Evolutionary conservation across 2,888 invertebrate species (phyloP), one percentile per base, ranked within the genome.

Genomic region (Sialis lutaria): DNA sequence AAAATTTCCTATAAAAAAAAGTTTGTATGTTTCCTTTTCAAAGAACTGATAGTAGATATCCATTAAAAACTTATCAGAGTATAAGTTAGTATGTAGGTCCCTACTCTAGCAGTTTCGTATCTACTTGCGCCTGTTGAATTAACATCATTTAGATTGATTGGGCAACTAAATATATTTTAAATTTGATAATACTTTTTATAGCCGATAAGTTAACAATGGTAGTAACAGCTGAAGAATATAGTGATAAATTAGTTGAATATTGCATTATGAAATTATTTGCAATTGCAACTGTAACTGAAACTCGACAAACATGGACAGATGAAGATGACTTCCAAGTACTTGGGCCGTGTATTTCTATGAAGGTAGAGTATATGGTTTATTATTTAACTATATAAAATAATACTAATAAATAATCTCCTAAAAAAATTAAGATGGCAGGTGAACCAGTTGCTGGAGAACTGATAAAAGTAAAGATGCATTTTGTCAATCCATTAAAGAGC

Each of bases 261-360:
- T 77, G 79, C 57, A 79, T 79, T 60, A 75, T 88, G 74, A 86
- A 85, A 67, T 73, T 87, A 51, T 79, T 79, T 30, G 81, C 80
- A 4, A 78, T 84, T 61, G 82, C 82, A 12, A 77, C 77, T n/a
- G 86, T 88, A 0, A 70, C 73, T 46, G 86, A 88, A 63, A 88
- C 88, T 10, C 77, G 77, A 47, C 86, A 87, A 62, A 78, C 83
- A 2, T 88, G 85, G 82, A 79, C 82, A 0, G 83, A 80, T 53
- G 84, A 86, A 56, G 86, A 87, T 55, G 84, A 86, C 63, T 85
- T 86, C 66, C 79, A 84, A 62, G 72, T 88, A 6, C 65, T 80
- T 33, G 82, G 82, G 57, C 87, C 88, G 1, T 74, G 68, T 49
- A 75, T 86, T 46, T 65, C 64, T 34, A 72, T 88, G 34, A 73